Conservation (phyloP, 2,888 invertebrate genomes). For the Dorcus hopei region DNA sequence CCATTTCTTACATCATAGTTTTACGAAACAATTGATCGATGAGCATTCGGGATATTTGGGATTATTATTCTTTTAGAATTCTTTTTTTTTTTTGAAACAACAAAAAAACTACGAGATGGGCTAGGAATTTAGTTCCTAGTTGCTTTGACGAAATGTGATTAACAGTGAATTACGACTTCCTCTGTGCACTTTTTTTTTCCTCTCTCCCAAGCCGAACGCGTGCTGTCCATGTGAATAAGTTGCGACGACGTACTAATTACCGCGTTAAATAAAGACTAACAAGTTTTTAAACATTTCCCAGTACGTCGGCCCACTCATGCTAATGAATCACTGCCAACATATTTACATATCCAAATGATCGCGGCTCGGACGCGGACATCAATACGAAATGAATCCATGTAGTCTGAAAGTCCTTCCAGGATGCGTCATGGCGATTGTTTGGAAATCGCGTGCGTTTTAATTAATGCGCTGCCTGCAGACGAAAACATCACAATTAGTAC, state of each 20-base stretch:
- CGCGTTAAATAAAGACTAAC: slow-evolving; percentile 2
- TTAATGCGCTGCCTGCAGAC: neutral
- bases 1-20: too few species aligned
- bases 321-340: neutral
- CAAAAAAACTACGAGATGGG: too few species aligned
- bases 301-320: neutral
- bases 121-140: too few species aligned
- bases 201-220: neutral
- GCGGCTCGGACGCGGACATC: neutral
- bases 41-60: too few species aligned
- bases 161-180: too few species aligned
- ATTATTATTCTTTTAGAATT: too few species aligned
- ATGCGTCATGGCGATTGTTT: neutral
- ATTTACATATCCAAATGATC: neutral
- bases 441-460: slow-evolving; percentile 4
- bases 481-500: slow-evolving; percentile 4
- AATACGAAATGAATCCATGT: neutral
- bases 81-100: too few species aligned
- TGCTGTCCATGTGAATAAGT: neutral
- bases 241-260: neutral
- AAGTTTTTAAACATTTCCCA: slow-evolving; percentile 1
- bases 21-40: too few species aligned
- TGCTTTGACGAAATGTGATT: too few species aligned
- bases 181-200: neutral
- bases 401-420: neutral